Conservation (phyloP, 2,888 invertebrate genomes). For the Sepioteuthis lessoniana region DNA sequence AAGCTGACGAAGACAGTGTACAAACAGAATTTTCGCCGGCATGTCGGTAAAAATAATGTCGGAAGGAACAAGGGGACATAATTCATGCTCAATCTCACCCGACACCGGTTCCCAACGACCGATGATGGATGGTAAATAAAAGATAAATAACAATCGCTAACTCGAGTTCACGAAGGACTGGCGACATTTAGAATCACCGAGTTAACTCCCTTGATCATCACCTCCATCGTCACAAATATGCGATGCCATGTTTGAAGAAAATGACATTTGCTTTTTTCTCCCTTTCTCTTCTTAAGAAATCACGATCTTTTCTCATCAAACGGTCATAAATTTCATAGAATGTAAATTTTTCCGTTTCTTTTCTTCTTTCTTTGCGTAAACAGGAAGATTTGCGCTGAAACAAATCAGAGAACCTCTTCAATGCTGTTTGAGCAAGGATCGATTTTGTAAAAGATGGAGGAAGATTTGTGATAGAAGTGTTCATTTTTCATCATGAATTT, state of each 20-base stretch:
- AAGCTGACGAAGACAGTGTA: background rate
- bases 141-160: background rate
- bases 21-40: background rate
- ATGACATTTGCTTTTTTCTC: background rate
- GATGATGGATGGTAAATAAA: constrained; percentile 1
- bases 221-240: background rate
- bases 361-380: background rate
- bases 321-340: background rate
- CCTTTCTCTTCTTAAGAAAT: background rate
- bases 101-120: background rate
- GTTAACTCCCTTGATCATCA: constrained; percentile 4
- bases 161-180: background rate
- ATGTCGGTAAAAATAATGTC: constrained; percentile 25
- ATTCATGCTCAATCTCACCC: background rate
- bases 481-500: too few species aligned
- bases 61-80: background rate
- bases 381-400: background rate
- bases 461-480: too few species aligned
- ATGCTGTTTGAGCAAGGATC: background rate
- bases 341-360: background rate
- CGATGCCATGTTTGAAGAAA: background rate
- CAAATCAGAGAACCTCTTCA: background rate
- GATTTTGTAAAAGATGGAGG: too few species aligned
- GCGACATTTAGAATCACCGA: background rate
- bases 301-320: background rate